phyloP scores from a whole-genome alignment of 2,797 vertebrate genomes.

The Muscicapa comitata region DNA sequence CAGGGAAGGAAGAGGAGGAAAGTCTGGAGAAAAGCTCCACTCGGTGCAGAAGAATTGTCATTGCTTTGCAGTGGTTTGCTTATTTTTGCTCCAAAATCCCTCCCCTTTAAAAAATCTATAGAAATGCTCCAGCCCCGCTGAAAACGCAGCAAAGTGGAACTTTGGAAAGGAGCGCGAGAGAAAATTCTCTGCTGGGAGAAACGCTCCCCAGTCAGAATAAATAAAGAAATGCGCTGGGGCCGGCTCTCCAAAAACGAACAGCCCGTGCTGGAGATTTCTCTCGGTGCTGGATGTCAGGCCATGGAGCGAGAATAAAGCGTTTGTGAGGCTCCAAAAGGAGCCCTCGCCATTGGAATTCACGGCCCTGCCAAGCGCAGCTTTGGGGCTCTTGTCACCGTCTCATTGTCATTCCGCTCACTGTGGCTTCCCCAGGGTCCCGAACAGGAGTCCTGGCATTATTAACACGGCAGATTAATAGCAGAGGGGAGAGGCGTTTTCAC shows the following conservation, averaged over 20 bases:
- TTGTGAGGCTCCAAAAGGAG: constrained; percentile 28
- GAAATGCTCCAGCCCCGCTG: background rate
- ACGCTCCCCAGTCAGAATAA: background rate
- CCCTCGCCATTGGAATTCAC: constrained; percentile 39
- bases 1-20: background rate
- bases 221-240: background rate
- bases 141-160: constrained; percentile 7
- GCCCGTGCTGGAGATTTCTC: background rate
- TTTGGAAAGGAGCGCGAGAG: background rate
- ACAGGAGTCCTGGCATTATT: constrained; percentile 81
- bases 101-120: background rate
- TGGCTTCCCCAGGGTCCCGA: constrained; percentile 68
- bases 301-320: background rate
- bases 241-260: background rate
- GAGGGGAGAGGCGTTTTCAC: constrained; percentile 80
- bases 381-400: constrained; percentile 66
- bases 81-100: background rate
- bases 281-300: constrained; percentile 7
- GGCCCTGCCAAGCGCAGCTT: constrained; percentile 7
- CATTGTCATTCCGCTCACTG: constrained; percentile 77
- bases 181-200: background rate
- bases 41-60: background rate
- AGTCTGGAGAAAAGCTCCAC: background rate
- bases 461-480: constrained; percentile 90
- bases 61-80: background rate